Evolutionary conservation across 1,140 invertebrate species (phyloP).

Genomic region (Caligus rogercresseyi): DNA sequence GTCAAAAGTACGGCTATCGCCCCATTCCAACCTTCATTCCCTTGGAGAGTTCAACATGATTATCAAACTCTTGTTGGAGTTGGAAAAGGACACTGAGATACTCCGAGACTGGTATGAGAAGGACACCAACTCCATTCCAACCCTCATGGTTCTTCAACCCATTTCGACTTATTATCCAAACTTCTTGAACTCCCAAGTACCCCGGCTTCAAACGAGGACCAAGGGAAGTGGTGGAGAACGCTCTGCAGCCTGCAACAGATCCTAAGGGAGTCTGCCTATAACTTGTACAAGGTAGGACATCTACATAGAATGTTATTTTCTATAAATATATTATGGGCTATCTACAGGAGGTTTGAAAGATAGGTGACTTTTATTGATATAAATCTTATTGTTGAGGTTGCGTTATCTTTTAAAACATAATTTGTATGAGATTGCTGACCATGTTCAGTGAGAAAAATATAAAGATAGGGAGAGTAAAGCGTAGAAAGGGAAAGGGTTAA

Average conservation of each 20-base stretch:
- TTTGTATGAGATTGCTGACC: too few relatives aligned
- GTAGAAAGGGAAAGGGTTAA: too few relatives aligned
- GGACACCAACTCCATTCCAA: slow-evolving; percentile 24
- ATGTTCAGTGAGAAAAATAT: too few relatives aligned
- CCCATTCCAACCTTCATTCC: slow-evolving; percentile 8
- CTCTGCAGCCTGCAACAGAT: background rate
- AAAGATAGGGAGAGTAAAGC: too few relatives aligned
- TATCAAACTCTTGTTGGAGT: background rate
- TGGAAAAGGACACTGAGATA: background rate
- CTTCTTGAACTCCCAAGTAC: slow-evolving; percentile 55
- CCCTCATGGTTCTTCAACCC: slow-evolving; percentile 80
- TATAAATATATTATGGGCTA: too few relatives aligned
- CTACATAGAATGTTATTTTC: too few relatives aligned
- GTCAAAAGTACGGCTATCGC: slow-evolving; percentile 18
- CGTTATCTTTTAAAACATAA: too few relatives aligned
- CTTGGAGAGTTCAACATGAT: background rate
- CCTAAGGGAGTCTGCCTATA: background rate
- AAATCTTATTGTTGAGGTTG: too few relatives aligned
- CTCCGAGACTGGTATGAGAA: slow-evolving; percentile 11
- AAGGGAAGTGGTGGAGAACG: slow-evolving; percentile 13
- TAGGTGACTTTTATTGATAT: too few relatives aligned
- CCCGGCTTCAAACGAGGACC: background rate
- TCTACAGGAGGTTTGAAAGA: too few relatives aligned
- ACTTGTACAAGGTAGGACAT: slow-evolving; percentile 13
- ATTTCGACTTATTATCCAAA: slow-evolving; percentile 92